phyloP scores from a whole-genome alignment of 2,888 invertebrate genomes.

The Agrochola litura region DNA sequence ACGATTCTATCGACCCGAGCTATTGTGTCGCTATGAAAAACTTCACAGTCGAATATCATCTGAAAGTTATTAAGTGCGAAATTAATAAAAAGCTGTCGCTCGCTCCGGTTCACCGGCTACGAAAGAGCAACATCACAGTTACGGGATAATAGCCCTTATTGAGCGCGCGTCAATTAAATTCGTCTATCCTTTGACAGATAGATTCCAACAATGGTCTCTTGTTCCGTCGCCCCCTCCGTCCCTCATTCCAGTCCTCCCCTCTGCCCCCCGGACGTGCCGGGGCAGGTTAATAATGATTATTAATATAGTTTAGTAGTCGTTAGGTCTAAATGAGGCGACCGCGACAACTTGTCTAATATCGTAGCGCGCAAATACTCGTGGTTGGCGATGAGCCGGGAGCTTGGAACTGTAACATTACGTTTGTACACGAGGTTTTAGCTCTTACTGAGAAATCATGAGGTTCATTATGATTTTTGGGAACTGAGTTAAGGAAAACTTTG shows the following conservation, averaged over 20 bases:
- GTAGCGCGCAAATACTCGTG: conserved; percentile 82
- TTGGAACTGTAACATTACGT: conserved; percentile 30
- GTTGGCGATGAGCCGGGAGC: conserved; percentile 72
- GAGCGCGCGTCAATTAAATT: conserved; percentile 82
- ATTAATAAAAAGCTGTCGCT: conserved; percentile 83
- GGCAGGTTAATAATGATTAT: conserved; percentile 87
- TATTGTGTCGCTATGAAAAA: conserved; percentile 62
- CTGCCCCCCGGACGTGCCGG: conserved; percentile 63
- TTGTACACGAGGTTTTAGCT: not conserved
- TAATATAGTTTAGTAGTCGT: conserved; percentile 88
- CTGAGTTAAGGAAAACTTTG: not conserved
- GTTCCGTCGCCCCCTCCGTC: conserved; percentile 48
- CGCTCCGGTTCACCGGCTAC: conserved; percentile 74
- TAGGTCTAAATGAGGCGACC: conserved; percentile 82
- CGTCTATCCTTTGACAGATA: conserved; percentile 80
- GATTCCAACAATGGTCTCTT: conserved; percentile 70
- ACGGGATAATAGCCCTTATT: conserved; percentile 77
- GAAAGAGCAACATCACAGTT: conserved; percentile 76
- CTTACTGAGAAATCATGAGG: not conserved
- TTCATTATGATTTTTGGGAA: not conserved
- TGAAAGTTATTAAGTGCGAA: conserved; percentile 76
- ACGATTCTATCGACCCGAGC: conserved; percentile 52
- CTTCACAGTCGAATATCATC: conserved; percentile 66
- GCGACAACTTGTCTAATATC: conserved; percentile 87
- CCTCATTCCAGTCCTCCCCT: conserved; percentile 28